phyloP scores from a whole-genome alignment of 1,140 invertebrate genomes.

The Ostrea denselamellosa region DNA sequence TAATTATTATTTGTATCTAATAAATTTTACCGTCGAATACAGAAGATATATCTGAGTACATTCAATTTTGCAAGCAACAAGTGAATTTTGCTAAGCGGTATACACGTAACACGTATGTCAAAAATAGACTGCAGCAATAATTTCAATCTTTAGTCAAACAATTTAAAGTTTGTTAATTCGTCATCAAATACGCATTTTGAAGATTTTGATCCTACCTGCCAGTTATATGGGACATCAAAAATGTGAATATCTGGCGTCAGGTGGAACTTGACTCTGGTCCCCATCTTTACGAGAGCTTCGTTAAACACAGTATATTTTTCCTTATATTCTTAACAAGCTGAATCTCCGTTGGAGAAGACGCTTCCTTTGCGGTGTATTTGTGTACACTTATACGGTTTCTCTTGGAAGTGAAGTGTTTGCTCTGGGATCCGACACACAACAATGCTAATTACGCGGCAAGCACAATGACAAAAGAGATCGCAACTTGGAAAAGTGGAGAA shows the following conservation, averaged over 20 bases:
- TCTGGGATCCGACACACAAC: background rate
- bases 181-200: background rate
- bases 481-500: background rate
- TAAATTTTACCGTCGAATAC: too few relatives aligned
- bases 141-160: too few relatives aligned
- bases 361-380: background rate
- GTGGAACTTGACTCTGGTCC: conserved; percentile 35
- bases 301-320: background rate
- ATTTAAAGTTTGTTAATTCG: background rate
- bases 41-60: too few relatives aligned
- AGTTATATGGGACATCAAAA: background rate
- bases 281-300: background rate
- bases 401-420: background rate
- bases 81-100: too few relatives aligned
- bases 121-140: too few relatives aligned
- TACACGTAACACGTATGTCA: too few relatives aligned
- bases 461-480: conserved; percentile 3
- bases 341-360: background rate
- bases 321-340: background rate
- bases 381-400: background rate
- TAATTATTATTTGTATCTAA: too few relatives aligned
- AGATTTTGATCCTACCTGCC: background rate
- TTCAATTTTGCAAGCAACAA: too few relatives aligned
- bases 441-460: background rate
- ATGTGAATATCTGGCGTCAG: background rate